phyloP scores from a whole-genome alignment of 2,888 invertebrate genomes.

The Cryptus viduatorius region DNA sequence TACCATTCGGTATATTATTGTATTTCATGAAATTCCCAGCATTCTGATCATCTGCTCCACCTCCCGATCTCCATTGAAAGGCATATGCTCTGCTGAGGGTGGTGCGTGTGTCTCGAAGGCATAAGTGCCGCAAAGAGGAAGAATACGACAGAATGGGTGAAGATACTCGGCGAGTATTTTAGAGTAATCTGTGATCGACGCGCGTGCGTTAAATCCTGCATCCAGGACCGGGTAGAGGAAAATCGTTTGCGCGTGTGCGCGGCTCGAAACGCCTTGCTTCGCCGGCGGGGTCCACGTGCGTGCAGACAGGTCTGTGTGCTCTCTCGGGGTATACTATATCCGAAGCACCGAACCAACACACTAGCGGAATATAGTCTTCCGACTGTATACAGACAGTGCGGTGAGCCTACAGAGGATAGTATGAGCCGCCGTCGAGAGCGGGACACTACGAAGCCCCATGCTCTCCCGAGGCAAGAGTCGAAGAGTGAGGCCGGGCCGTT shows the following conservation, averaged over 20 bases:
- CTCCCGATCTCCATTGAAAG: neutral
- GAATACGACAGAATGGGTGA: slow-evolving; percentile 22
- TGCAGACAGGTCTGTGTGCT: slow-evolving; percentile 67
- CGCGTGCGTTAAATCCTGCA: slow-evolving; percentile 50
- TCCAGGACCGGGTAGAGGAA: neutral
- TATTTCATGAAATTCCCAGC: slow-evolving; percentile 22
- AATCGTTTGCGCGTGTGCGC: slow-evolving; percentile 24
- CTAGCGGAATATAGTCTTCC: neutral
- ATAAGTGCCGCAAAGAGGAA: slow-evolving; percentile 20
- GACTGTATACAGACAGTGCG: slow-evolving; percentile 14
- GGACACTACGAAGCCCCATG: slow-evolving; percentile 77
- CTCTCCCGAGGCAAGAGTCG: slow-evolving; percentile 71
- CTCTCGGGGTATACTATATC: slow-evolving; percentile 45
- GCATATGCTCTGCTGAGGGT: neutral
- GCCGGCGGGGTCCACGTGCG: slow-evolving; percentile 69
- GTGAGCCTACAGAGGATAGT: slow-evolving; percentile 39
- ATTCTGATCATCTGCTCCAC: slow-evolving; percentile 27
- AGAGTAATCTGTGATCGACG: slow-evolving; percentile 56
- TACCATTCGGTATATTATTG: neutral
- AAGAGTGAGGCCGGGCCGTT: slow-evolving; percentile 72
- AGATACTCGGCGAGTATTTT: slow-evolving; percentile 43
- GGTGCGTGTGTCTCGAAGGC: neutral
- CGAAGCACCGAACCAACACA: neutral
- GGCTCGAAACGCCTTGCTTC: slow-evolving; percentile 31
- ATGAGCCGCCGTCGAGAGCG: slow-evolving; percentile 38